A percentile compares a stretch with the other conserved stretches of the same genome.
Conservation (phyloP, 2,888 invertebrate species). For the Andrena hattorfiana region DNA sequence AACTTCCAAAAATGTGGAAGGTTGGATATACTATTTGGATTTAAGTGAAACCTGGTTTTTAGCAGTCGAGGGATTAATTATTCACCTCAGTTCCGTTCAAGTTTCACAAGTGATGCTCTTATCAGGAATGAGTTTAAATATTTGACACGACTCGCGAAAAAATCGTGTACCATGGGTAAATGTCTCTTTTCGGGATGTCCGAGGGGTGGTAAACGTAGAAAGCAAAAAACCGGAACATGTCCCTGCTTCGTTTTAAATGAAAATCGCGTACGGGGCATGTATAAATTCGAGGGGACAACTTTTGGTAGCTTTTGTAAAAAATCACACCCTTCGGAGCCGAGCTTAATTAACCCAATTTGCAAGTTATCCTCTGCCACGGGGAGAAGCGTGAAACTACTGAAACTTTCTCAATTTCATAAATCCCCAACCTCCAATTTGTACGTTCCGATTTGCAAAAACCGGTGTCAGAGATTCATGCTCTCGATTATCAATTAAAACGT, state of each 20-base stretch:
- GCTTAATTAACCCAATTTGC: constrained; percentile 52
- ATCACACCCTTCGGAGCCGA: not conserved
- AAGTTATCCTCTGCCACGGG: constrained; percentile 26
- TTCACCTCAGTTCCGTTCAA: not conserved
- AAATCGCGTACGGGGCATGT: not conserved
- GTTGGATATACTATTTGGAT: not conserved
- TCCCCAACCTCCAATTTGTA: not conserved
- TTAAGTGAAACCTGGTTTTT: not conserved
- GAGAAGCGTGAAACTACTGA: constrained; percentile 1
- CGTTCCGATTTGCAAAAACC: constrained; percentile 7
- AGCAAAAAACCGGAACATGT: constrained; percentile 8
- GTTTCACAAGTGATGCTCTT: too few species aligned
- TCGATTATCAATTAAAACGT: constrained; percentile 6
- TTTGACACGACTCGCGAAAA: not conserved
- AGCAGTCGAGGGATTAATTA: not conserved
- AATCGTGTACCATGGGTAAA: not conserved
- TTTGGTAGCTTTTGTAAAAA: constrained; percentile 19
- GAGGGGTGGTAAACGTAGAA: not conserved
- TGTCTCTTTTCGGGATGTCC: not conserved
- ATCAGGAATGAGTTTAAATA: not conserved
- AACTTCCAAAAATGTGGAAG: not conserved
- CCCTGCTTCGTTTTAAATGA: constrained; percentile 1
- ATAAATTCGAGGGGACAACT: constrained; percentile 11
- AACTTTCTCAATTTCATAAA: constrained; percentile 33
- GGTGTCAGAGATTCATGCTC: not conserved